Evolutionary conservation across 2,888 invertebrate species (phyloP).

Genomic region (Labia minor): DNA sequence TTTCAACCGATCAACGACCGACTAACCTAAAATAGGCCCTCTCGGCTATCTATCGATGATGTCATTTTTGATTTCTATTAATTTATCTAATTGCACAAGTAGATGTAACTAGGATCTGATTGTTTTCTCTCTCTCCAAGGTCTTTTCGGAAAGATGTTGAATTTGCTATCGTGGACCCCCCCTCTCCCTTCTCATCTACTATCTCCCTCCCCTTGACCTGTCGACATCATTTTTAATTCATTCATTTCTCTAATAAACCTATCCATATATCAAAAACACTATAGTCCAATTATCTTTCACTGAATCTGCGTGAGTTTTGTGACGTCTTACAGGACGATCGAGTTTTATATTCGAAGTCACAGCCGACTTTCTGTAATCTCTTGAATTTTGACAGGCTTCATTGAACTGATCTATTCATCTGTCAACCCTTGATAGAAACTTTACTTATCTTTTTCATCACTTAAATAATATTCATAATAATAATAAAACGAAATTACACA

Average conservation of each 20-base stretch:
- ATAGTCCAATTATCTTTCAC: background rate
- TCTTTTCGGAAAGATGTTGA: no score
- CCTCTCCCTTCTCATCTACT: no score
- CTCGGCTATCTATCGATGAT: constrained; percentile 1
- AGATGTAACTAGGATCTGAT: background rate
- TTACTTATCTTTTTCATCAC: no score
- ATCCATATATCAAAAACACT: background rate
- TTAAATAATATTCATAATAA: no score
- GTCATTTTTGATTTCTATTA: constrained; percentile 1
- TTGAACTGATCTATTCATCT: background rate
- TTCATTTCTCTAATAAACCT: background rate
- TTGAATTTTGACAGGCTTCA: background rate
- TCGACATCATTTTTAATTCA: no score
- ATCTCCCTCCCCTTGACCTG: no score
- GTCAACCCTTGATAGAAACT: background rate
- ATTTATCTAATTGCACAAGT: background rate
- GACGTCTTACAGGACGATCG: background rate
- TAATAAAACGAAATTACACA: no score
- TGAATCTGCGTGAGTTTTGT: background rate
- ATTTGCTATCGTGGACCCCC: no score
- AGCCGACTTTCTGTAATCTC: background rate
- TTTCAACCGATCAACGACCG: background rate
- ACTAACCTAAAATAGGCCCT: background rate
- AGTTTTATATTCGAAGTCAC: background rate
- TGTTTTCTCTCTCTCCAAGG: no score